Evolutionary conservation across 2,797 vertebrate genomes (phyloP), one percentile per base, ranked within the genome.

Genomic region (Australoheros facetus): DNA sequence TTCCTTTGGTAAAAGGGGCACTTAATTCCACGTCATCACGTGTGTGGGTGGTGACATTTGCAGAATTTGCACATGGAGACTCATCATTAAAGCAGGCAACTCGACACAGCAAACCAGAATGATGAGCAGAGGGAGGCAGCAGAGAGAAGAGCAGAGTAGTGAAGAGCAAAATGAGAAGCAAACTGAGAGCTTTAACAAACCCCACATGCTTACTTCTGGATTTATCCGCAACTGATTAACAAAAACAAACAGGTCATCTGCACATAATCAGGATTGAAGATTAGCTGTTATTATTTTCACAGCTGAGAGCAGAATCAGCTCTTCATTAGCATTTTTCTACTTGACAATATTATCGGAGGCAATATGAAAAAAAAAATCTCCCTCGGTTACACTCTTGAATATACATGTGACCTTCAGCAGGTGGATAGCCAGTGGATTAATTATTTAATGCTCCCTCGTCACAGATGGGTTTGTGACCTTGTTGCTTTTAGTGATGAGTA

Each of bases 61-160:
- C 64, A n/a, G 42, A 30, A 45, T n/a, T 51, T 51, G 16, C 64
- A 69, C 64, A 51, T n/a, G 64, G 51, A 28, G 28, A 69, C 17
- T 69, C 45, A n/a, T n/a, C 11, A 45, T 34, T 8, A 72, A 93
- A 96, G 64, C 3, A 0, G 26, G 26, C 26, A 4, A 19, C 17
- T 51, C 82, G 96, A 92, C 23, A 96, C 93, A 11, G 95, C 94
- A 78, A 74, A 30, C 97, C 96, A 1, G 82, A 37, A 96, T 96
- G 30, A 84, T 62, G 95, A 96, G 95, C 28, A 97, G 94, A 48
- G 96, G 94, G 85, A 97, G 0, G 56, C 96, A 92, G 82, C 97
- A 19, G 48, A 37, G 42, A 14, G 12, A 70, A 1, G 21, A 48
- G 23, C 75, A 54, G n/a, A 37, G 64, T 26, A n/a, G 26, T 7